Evolutionary conservation across 2,113 vertebrate genomes (phyloP).

Genomic region (Platanista minor): DNA sequence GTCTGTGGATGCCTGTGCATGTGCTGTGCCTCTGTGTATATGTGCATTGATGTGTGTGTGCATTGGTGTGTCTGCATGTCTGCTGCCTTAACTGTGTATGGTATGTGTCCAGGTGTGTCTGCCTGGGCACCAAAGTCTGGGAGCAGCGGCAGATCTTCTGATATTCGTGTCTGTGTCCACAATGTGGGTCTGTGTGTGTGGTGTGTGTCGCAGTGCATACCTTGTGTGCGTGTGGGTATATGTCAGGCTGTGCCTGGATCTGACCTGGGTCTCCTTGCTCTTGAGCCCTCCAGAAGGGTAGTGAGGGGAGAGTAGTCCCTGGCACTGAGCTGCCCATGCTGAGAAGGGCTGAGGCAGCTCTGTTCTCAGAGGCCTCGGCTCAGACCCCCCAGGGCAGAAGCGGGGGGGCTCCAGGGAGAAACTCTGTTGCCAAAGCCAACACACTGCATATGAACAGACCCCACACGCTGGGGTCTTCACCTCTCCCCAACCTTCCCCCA

Average conservation of each 20-base stretch:
- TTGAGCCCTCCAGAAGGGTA: background rate
- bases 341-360: background rate
- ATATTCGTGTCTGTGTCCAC: background rate
- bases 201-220: background rate
- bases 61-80: no score
- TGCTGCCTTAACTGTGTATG: background rate
- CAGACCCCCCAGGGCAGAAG: background rate
- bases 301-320: background rate
- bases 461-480: rapidly evolving
- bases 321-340: background rate
- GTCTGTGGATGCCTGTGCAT: background rate
- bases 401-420: background rate
- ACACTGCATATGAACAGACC: background rate
- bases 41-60: background rate
- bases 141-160: background rate
- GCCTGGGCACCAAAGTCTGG: background rate
- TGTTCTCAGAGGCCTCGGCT: background rate
- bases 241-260: background rate
- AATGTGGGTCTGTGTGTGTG: background rate
- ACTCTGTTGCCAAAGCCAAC: background rate
- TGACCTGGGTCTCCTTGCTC: background rate
- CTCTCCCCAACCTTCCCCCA: background rate
- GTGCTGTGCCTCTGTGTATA: rapidly evolving
- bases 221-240: background rate
- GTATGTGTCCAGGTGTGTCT: background rate